Conservation (phyloP, 2,888 invertebrate species). For the Leptinotarsa juncta region DNA sequence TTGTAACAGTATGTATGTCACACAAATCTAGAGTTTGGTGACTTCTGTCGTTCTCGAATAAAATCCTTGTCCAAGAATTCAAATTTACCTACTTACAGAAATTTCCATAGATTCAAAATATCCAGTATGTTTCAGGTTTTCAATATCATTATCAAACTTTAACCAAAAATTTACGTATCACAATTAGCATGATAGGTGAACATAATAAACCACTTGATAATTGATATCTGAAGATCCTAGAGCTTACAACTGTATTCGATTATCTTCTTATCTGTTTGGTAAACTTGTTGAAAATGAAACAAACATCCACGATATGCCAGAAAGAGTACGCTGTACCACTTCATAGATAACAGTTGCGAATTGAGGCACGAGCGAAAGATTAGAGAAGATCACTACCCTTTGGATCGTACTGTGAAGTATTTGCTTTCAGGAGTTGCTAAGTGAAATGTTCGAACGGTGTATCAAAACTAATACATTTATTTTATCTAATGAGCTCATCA, state of each 20-base stretch:
- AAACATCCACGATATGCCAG: background rate
- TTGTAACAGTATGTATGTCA: no score
- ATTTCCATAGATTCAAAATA: background rate
- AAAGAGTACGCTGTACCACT: background rate
- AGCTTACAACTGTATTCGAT: background rate
- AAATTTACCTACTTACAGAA: background rate
- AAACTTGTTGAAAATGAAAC: slow-evolving; percentile 5
- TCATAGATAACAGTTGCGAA: background rate
- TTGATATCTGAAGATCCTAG: background rate
- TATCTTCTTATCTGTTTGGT: background rate
- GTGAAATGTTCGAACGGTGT: no score
- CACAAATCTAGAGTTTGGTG: no score
- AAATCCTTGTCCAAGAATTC: no score
- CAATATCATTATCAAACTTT: no score
- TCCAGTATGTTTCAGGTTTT: background rate
- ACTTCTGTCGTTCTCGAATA: no score
- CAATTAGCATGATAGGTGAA: no score
- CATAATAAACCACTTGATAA: background rate
- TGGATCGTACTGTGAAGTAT: no score
- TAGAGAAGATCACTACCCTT: background rate
- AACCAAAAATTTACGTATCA: no score
- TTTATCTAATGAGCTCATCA: no score
- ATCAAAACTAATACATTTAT: no score
- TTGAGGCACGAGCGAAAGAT: background rate
- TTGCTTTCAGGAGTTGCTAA: no score